phyloP scores from a whole-genome alignment of 2,113 vertebrate genomes.

The Clarias gariepinus region DNA sequence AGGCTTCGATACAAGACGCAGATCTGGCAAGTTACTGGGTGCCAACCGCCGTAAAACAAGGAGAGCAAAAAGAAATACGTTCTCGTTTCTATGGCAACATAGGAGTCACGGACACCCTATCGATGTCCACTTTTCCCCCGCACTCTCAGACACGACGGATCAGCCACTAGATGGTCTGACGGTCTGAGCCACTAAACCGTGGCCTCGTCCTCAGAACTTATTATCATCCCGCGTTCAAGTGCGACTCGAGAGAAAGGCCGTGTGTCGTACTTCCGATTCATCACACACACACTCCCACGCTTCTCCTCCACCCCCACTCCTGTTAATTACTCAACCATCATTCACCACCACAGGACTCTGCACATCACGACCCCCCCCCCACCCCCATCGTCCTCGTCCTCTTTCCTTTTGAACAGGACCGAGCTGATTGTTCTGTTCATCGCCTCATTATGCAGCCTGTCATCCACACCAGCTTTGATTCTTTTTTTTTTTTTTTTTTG shows the following conservation, averaged over 20 bases:
- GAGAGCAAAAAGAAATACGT: too few relatives aligned
- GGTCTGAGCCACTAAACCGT: neutral
- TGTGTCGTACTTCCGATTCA: neutral
- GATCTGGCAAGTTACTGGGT: too few relatives aligned
- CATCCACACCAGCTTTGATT: neutral
- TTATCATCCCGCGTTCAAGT: neutral
- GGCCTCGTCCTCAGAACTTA: neutral
- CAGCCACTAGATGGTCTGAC: neutral
- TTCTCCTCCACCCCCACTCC: conserved; percentile 31
- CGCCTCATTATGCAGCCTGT: neutral
- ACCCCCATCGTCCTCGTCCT: neutral
- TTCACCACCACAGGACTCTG: conserved; percentile 35
- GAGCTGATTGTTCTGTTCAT: neutral
- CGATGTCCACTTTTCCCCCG: neutral
- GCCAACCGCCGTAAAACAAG: too few relatives aligned
- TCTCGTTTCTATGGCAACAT: too few relatives aligned
- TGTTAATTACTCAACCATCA: conserved; percentile 42
- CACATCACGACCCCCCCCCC: conserved; percentile 23
- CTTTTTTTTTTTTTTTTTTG: neutral
- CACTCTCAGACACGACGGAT: neutral
- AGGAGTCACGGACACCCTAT: neutral
- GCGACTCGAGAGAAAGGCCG: neutral
- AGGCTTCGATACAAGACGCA: too few relatives aligned
- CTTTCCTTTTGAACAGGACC: neutral
- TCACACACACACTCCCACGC: conserved; percentile 20